Evolutionary conservation across 2,888 invertebrate species (phyloP).

Genomic region (Amphipoea oculea): DNA sequence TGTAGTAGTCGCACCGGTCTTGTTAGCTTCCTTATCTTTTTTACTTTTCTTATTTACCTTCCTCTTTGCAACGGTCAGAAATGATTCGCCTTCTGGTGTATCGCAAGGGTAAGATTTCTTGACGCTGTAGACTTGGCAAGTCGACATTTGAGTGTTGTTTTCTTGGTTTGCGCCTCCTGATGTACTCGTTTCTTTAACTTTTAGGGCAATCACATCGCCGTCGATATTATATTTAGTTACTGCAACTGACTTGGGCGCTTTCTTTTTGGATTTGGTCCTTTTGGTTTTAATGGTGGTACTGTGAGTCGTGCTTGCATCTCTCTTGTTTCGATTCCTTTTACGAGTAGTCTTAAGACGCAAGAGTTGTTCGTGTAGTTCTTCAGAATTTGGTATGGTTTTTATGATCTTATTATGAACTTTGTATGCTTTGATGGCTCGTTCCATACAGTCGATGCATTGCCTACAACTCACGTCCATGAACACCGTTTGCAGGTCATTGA

Average conservation of each 20-base stretch:
- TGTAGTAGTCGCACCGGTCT: slow-evolving; percentile 47
- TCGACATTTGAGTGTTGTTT: slow-evolving; percentile 56
- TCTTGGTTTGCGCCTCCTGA: slow-evolving; percentile 37
- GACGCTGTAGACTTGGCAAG: slow-evolving; percentile 80
- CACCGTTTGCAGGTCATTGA: slow-evolving; percentile 70
- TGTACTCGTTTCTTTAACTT: slow-evolving; percentile 76
- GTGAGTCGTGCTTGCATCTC: slow-evolving; percentile 51
- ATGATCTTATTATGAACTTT: slow-evolving; percentile 56
- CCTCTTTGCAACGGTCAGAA: slow-evolving; percentile 71
- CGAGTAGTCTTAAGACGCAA: slow-evolving; percentile 50
- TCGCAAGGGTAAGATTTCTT: slow-evolving; percentile 78
- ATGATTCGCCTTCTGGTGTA: slow-evolving; percentile 72
- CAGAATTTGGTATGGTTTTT: slow-evolving; percentile 50
- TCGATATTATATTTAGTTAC: slow-evolving; percentile 79
- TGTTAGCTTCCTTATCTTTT: slow-evolving; percentile 67
- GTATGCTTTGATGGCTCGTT: slow-evolving; percentile 73
- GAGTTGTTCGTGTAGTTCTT: slow-evolving; percentile 69
- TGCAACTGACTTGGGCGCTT: slow-evolving; percentile 66
- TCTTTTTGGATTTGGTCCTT: slow-evolving; percentile 68
- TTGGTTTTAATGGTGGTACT: slow-evolving; percentile 51
- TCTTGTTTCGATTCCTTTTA: slow-evolving; percentile 65
- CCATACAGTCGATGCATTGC: slow-evolving; percentile 78
- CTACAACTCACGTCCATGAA: slow-evolving; percentile 73
- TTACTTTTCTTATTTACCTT: slow-evolving; percentile 73
- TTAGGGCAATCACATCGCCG: slow-evolving; percentile 78